Percentiles rank a stretch among this genome's conserved stretches.
These are phyloP conservation scores for Agonopterix alstromeriana DNA, from an alignment of 2,888 invertebrate genomes.

Conservation along the genomic window DNA sequence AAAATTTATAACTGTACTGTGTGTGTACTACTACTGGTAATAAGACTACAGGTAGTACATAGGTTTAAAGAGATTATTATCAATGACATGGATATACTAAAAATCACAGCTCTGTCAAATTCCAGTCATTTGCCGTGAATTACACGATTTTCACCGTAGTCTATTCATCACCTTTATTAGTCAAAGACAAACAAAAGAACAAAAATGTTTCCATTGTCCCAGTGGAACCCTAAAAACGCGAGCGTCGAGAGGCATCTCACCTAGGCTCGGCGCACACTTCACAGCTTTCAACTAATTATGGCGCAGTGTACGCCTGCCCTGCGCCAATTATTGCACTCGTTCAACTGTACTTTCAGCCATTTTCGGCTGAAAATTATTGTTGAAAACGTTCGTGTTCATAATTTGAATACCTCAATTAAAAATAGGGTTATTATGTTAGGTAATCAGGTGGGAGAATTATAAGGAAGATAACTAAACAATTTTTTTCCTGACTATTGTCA, in stretches of 20 bases:
- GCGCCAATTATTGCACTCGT: slow-evolving; percentile 26
- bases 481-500: no score
- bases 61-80: no score
- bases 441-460: no score
- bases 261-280: slow-evolving; percentile 18
- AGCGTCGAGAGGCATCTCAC: slow-evolving; percentile 15
- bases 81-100: no score
- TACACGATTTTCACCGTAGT: background rate
- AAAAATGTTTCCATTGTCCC: background rate
- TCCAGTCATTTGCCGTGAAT: background rate
- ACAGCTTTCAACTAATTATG: slow-evolving; percentile 31
- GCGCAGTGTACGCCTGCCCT: slow-evolving; percentile 13
- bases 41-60: no score
- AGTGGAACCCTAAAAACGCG: background rate
- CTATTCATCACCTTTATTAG: background rate
- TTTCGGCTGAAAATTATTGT: background rate
- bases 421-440: no score
- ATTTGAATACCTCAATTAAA: no score
- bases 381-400: background rate
- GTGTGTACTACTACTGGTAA: no score
- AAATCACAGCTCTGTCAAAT: background rate
- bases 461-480: no score
- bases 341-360: slow-evolving; percentile 1
- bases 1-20: no score
- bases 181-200: background rate